Evolutionary conservation across 92 coral and sea anemone species (phyloP).

Genomic region (Phenganax stokvisi): DNA sequence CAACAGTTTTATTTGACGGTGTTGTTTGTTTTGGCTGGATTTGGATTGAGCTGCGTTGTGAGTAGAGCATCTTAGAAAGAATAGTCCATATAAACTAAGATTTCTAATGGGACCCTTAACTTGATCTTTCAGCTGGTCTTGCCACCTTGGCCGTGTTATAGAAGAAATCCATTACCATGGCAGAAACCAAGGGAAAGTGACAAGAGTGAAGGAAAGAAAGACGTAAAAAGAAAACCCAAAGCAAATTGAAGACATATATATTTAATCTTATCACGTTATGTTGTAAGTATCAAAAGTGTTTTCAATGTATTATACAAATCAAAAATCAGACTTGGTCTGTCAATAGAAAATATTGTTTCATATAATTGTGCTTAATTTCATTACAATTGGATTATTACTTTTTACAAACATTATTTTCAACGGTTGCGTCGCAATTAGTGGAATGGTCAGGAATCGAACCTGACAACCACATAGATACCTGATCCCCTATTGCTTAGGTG

Average conservation of each 20-base stretch:
- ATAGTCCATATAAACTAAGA: background rate
- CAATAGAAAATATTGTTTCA: no score
- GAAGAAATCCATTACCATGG: conserved; percentile 79
- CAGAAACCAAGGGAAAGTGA: conserved; percentile 73
- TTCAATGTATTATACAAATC: no score
- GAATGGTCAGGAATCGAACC: no score
- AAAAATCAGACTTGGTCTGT: no score
- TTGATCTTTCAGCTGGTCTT: conserved; percentile 64
- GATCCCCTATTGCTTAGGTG: no score
- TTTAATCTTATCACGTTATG: background rate
- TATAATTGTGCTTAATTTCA: no score
- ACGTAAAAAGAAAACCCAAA: conserved; percentile 68
- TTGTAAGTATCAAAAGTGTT: background rate
- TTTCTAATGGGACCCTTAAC: background rate
- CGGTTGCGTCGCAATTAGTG: no score
- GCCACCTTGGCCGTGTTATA: conserved; percentile 95
- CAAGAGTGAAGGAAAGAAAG: conserved; percentile 54
- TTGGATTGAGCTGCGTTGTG: conserved; percentile 78
- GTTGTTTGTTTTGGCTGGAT: conserved; percentile 71
- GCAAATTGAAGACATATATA: conserved; percentile 39
- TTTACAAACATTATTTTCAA: no score
- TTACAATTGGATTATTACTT: no score
- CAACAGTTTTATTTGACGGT: conserved; percentile 89
- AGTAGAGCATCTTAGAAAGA: conserved; percentile 35
- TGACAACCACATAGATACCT: no score